phyloP scores from a whole-genome alignment of 2,888 invertebrate genomes.

The Marasmarcha lunaedactyla region DNA sequence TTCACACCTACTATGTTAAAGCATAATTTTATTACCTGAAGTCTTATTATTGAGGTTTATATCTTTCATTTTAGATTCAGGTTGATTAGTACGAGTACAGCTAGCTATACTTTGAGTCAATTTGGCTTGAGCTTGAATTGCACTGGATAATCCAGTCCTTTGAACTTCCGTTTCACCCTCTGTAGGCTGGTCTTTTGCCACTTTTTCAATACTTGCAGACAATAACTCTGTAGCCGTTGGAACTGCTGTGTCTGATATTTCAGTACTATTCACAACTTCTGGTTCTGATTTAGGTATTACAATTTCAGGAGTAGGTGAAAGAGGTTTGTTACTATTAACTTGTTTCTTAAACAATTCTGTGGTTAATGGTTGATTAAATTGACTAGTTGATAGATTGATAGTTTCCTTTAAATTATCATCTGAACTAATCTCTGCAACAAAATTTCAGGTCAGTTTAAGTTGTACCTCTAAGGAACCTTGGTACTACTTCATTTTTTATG shows the following conservation, averaged over 20 bases:
- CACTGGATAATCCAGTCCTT: conserved; percentile 37
- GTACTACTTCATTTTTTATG: no score
- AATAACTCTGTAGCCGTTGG: conserved; percentile 51
- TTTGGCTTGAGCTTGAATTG: conserved; percentile 57
- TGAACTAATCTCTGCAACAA: conserved; percentile 52
- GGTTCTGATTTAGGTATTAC: conserved; percentile 22
- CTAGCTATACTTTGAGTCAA: conserved; percentile 55
- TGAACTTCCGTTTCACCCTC: conserved; percentile 23
- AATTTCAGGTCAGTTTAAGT: no score
- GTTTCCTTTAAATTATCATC: conserved; percentile 48
- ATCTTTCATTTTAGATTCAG: conserved; percentile 59
- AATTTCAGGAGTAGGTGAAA: conserved; percentile 22
- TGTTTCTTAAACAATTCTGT: conserved; percentile 28
- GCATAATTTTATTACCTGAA: no score
- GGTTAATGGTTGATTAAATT: conserved; percentile 33
- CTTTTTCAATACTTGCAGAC: conserved; percentile 54
- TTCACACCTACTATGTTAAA: no score
- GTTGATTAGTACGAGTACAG: conserved; percentile 39
- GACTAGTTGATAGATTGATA: conserved; percentile 55
- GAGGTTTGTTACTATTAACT: no score
- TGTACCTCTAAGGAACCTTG: no score
- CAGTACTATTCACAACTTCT: conserved; percentile 21
- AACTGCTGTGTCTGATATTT: conserved; percentile 23
- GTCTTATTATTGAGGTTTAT: conserved; percentile 51
- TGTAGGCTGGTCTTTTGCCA: conserved; percentile 38